phyloP scores from a whole-genome alignment of 2,113 vertebrate species.

The Leptobrachium ailaonicum region DNA sequence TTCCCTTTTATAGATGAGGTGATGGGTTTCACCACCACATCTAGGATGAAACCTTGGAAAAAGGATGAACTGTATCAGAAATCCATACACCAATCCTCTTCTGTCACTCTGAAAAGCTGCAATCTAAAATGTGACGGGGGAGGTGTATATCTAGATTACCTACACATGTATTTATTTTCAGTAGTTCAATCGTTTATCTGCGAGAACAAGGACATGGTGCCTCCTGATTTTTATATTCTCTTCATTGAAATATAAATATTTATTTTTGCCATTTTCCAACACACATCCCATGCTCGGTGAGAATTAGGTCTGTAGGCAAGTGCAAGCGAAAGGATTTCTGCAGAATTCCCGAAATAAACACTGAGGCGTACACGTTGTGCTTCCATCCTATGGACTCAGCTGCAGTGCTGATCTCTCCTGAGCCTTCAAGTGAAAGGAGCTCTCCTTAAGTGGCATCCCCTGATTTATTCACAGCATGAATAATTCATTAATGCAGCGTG shows the following conservation, averaged over 20 bases:
- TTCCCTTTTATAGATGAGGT: neutral
- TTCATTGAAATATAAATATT: too few species aligned
- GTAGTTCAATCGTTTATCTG: too few species aligned
- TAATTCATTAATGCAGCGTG: neutral
- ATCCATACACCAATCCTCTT: neutral
- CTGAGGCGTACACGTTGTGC: neutral
- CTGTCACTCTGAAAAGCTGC: too few species aligned
- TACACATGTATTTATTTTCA: too few species aligned
- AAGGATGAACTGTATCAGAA: neutral
- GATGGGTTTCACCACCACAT: neutral
- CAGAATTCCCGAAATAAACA: constrained; percentile 3
- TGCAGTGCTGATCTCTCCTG: neutral
- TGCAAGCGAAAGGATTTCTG: neutral
- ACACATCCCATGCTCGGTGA: neutral
- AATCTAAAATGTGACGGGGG: too few species aligned
- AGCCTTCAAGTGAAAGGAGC: constrained; percentile 21
- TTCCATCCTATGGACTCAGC: neutral
- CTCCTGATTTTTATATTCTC: too few species aligned
- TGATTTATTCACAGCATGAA: constrained; percentile 34
- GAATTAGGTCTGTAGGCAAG: neutral
- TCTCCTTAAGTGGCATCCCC: constrained; percentile 37
- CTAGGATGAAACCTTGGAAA: neutral
- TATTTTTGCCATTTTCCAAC: neutral
- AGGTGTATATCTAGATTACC: too few species aligned
- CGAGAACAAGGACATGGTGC: too few species aligned